A percentile compares a stretch with the other conserved stretches of the same genome.
phyloP scores from a whole-genome alignment of 1,140 invertebrate species.

The Lineus longissimus region DNA sequence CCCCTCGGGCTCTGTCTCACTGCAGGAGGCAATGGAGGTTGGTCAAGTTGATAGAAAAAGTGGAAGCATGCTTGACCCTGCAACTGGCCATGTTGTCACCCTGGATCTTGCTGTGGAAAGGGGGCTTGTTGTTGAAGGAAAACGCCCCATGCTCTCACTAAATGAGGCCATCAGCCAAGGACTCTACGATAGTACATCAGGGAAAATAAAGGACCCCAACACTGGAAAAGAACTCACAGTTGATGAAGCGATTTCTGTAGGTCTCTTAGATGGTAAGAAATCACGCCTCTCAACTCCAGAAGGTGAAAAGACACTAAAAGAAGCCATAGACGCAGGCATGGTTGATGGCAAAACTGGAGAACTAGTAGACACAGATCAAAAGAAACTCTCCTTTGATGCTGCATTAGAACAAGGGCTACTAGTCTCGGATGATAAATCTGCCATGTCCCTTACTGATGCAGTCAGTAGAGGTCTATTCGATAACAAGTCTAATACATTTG shows the following conservation, averaged over 20 bases:
- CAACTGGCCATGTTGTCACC: constrained; percentile 67
- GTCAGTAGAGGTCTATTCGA: constrained; percentile 72
- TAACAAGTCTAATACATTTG: constrained; percentile 60
- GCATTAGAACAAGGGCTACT: constrained; percentile 69
- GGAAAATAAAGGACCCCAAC: constrained; percentile 63
- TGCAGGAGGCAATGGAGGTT: constrained; percentile 33
- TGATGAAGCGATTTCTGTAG: background rate
- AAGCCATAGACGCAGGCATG: constrained; percentile 69
- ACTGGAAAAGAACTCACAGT: constrained; percentile 28
- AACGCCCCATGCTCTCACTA: constrained; percentile 56
- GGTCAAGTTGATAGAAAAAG: constrained; percentile 53
- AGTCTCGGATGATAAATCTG: constrained; percentile 62
- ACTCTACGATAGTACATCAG: constrained; percentile 70
- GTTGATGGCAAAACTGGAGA: constrained; percentile 72
- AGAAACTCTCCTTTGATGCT: constrained; percentile 55
- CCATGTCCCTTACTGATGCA: background rate
- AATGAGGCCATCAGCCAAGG: constrained; percentile 78
- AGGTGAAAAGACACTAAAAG: constrained; percentile 22
- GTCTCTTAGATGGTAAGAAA: constrained; percentile 51
- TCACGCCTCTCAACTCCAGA: constrained; percentile 8
- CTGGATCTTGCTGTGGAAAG: constrained; percentile 67
- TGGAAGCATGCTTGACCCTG: constrained; percentile 75
- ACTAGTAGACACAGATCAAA: constrained; percentile 58
- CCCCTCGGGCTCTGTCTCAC: constrained; percentile 22
- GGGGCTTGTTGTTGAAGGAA: constrained; percentile 55